A percentile compares a stretch with the other conserved stretches of the same genome.
phyloP scores from a whole-genome alignment of 2,888 invertebrate species.

The Cantharis rufa region DNA sequence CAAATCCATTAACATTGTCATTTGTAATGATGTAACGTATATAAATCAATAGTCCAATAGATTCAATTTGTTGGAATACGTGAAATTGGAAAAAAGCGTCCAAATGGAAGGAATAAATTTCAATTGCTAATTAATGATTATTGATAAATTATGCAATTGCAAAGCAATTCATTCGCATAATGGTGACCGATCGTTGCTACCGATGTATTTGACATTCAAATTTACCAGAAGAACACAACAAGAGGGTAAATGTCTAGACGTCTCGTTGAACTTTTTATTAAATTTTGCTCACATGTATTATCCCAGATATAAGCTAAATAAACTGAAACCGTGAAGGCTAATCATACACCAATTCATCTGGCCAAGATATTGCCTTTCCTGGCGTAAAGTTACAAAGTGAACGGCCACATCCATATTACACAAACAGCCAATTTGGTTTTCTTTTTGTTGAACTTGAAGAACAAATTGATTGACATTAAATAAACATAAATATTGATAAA shows the following conservation, averaged over 20 bases:
- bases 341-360: background rate
- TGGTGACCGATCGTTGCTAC: background rate
- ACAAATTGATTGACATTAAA: background rate
- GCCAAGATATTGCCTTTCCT: background rate
- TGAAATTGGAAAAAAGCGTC: background rate
- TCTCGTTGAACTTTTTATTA: background rate
- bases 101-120: background rate
- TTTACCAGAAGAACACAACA: background rate
- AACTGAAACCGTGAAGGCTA: background rate
- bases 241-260: background rate
- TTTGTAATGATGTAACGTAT: background rate
- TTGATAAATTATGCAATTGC: background rate
- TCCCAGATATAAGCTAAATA: background rate
- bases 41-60: background rate
- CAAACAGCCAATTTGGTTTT: too few relatives aligned
- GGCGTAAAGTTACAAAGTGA: background rate
- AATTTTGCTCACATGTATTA: background rate
- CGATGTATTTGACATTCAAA: background rate
- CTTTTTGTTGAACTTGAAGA: background rate
- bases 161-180: background rate
- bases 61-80: background rate
- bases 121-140: background rate
- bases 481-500: background rate
- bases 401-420: too few relatives aligned
- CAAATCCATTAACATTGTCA: background rate